phyloP scores from a whole-genome alignment of 2,888 invertebrate species.

The Maniola hyperantus region DNA sequence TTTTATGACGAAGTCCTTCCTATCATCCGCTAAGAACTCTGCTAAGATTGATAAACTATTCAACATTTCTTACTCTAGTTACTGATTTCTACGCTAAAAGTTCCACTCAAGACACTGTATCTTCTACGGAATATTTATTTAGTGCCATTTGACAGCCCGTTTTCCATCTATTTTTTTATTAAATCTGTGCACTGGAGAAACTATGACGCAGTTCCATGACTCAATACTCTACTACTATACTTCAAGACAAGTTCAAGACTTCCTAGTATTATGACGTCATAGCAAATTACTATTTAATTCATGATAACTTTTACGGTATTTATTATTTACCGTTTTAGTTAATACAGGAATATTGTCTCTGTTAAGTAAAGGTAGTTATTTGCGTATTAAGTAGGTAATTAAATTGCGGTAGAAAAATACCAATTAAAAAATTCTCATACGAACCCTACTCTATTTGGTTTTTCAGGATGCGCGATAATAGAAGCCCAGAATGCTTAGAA shows the following conservation, averaged over 20 bases:
- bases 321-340: neutral
- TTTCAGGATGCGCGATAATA: too few species aligned
- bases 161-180: neutral
- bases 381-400: neutral
- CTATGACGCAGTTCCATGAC: constrained; percentile 23
- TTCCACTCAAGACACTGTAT: too few species aligned
- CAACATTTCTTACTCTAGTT: too few species aligned
- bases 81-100: too few species aligned
- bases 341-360: constrained; percentile 3
- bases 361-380: neutral
- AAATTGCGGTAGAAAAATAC: neutral
- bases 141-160: neutral
- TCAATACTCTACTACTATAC: constrained; percentile 8
- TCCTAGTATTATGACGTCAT: constrained; percentile 23
- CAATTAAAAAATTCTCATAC: neutral
- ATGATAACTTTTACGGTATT: constrained; percentile 1
- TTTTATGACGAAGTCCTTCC: too few species aligned
- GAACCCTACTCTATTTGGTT: too few species aligned
- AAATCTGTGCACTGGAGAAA: constrained; percentile 14
- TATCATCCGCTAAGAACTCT: too few species aligned
- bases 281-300: constrained; percentile 20
- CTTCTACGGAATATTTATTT: too few species aligned
- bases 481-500: too few species aligned
- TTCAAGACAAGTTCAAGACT: constrained; percentile 12
- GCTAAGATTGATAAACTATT: too few species aligned